Evolutionary conservation across 2,113 vertebrate genomes (phyloP).

Genomic region (Neogale vison): DNA sequence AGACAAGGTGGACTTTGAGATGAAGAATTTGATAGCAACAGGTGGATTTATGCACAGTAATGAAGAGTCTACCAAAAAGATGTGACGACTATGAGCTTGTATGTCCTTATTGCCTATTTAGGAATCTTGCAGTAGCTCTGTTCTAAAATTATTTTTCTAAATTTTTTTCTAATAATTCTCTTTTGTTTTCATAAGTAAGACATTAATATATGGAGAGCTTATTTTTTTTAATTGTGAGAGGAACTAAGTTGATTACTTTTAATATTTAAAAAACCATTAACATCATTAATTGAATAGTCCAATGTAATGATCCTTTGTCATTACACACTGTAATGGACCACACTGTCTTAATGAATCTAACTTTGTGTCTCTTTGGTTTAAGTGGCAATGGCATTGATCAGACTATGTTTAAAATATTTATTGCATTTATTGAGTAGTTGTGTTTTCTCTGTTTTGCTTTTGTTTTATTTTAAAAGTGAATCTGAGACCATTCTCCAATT

Average conservation of each 20-base stretch:
- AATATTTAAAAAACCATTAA: not conserved
- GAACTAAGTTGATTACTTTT: not conserved
- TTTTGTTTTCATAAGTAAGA: not conserved
- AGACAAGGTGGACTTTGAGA: not conserved
- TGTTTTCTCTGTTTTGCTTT: not conserved
- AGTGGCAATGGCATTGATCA: not conserved
- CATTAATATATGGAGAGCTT: not conserved
- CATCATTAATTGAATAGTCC: not conserved
- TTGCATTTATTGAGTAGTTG: not conserved
- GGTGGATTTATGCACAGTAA: not conserved
- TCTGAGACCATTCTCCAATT: not conserved
- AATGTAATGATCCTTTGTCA: not conserved
- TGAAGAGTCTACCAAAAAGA: not conserved
- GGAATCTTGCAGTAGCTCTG: not conserved
- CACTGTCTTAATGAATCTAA: not conserved
- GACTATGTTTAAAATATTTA: not conserved
- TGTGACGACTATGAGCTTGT: not conserved
- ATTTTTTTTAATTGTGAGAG: not conserved
- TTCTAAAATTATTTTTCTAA: not conserved
- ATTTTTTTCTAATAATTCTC: not conserved
- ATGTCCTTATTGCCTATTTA: not conserved
- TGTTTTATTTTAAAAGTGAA: conserved; percentile 25
- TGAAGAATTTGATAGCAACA: not conserved
- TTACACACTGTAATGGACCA: not conserved
- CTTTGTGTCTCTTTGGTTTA: not conserved